Evolutionary conservation across 2,797 vertebrate species (phyloP).

Genomic region (Hyperoplus immaculatus): DNA sequence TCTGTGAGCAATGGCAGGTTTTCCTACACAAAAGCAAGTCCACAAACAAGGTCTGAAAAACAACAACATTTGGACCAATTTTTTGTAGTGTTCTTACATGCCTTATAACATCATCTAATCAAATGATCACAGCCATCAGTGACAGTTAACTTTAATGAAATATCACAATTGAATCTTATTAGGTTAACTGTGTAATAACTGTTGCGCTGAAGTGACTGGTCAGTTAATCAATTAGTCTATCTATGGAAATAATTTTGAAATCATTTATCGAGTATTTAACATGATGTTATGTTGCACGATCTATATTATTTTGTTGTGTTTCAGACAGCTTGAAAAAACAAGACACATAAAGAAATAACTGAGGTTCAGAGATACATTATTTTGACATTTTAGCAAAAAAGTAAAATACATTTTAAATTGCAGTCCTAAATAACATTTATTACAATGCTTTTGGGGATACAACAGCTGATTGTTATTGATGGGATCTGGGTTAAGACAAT

Average conservation of each 20-base stretch:
- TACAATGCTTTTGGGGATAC: neutral
- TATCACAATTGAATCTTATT: neutral
- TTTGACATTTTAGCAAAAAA: neutral
- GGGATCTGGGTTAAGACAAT: slow-evolving; percentile 2
- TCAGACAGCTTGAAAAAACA: too few species aligned
- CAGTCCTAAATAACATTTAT: neutral
- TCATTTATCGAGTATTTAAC: neutral
- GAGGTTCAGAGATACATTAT: too few species aligned
- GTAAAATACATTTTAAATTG: neutral
- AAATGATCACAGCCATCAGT: neutral
- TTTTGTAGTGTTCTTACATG: neutral
- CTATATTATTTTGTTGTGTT: neutral
- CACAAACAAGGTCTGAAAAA: slow-evolving; percentile 8
- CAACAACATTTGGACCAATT: neutral
- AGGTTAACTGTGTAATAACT: neutral
- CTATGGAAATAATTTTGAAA: neutral
- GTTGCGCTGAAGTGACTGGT: neutral
- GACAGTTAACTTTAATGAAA: neutral
- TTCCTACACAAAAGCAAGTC: slow-evolving; percentile 84
- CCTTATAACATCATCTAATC: neutral
- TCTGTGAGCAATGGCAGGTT: slow-evolving; percentile 97
- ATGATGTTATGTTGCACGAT: neutral
- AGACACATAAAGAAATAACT: neutral
- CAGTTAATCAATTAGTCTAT: neutral
- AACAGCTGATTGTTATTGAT: neutral